phyloP scores from a whole-genome alignment of 2,888 invertebrate species.

The Eristalis pertinax region DNA sequence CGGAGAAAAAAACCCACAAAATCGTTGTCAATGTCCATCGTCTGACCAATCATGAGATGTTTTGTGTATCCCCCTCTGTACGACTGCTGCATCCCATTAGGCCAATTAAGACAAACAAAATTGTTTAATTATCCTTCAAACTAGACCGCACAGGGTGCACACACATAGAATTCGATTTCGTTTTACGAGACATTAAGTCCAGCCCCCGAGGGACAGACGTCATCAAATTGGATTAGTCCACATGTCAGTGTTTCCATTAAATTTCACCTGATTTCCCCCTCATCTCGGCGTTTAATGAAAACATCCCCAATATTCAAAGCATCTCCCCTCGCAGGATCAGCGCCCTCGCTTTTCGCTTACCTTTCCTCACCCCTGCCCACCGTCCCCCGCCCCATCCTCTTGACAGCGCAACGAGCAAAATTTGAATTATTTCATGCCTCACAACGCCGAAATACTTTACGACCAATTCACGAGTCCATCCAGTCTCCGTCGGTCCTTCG shows the following conservation, averaged over 20 bases:
- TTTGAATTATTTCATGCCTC: constrained; percentile 63
- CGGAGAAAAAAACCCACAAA: background rate
- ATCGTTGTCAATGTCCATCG: background rate
- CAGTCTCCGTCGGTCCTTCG: constrained; percentile 3
- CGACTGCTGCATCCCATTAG: background rate
- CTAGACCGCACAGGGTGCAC: background rate
- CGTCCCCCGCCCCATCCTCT: background rate
- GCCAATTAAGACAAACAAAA: background rate
- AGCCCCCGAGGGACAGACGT: constrained; percentile 22
- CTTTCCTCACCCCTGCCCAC: constrained; percentile 21
- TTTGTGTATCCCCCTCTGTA: background rate
- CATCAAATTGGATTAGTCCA: constrained; percentile 36
- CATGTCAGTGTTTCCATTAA: constrained; percentile 48
- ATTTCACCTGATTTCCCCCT: constrained; percentile 45
- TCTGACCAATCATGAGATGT: background rate
- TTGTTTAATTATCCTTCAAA: constrained; percentile 7
- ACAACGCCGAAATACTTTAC: constrained; percentile 63
- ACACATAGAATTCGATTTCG: constrained; percentile 14
- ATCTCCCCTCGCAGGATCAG: background rate
- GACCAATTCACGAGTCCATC: constrained; percentile 62
- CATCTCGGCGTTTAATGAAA: background rate
- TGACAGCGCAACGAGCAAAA: constrained; percentile 14
- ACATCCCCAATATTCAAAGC: background rate
- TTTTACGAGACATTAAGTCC: constrained; percentile 64
- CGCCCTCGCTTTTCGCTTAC: background rate